Evolutionary conservation across 2,888 invertebrate genomes (phyloP).

Genomic region (Xanthia togata): DNA sequence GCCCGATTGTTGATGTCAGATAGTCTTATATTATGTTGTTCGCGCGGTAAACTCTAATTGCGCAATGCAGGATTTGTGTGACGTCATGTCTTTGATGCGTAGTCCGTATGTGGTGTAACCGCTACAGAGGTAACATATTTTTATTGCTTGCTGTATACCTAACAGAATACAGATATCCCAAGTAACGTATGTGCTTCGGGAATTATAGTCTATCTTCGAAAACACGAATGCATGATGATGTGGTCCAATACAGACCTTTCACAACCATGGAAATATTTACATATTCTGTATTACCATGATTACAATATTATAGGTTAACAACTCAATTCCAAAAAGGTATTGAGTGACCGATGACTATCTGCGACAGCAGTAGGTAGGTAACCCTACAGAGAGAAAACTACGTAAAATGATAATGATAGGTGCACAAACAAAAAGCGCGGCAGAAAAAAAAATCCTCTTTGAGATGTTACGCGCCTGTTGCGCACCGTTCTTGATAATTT

Average conservation of each 20-base stretch:
- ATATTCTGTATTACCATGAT: neutral
- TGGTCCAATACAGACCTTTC: neutral
- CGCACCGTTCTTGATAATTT: neutral
- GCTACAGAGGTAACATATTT: slow-evolving; percentile 81
- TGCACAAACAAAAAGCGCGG: no score
- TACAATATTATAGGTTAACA: neutral
- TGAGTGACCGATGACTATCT: neutral
- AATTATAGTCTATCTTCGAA: neutral
- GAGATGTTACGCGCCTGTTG: neutral
- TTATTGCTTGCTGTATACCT: neutral
- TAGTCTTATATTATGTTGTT: no score
- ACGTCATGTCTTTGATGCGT: no score
- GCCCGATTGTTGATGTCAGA: no score
- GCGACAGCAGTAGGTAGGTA: neutral
- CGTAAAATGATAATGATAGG: neutral
- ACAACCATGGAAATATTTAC: neutral
- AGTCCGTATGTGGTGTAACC: no score
- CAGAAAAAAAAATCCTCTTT: neutral
- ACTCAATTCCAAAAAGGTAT: neutral
- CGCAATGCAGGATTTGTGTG: no score
- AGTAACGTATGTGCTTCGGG: neutral
- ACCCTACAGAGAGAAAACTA: neutral
- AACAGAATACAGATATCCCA: neutral
- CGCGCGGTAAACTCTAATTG: no score
- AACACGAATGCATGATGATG: neutral